Base-by-base conservation (phyloP, 2,888 invertebrate species). In the Drosophila mayaguana region DNA sequence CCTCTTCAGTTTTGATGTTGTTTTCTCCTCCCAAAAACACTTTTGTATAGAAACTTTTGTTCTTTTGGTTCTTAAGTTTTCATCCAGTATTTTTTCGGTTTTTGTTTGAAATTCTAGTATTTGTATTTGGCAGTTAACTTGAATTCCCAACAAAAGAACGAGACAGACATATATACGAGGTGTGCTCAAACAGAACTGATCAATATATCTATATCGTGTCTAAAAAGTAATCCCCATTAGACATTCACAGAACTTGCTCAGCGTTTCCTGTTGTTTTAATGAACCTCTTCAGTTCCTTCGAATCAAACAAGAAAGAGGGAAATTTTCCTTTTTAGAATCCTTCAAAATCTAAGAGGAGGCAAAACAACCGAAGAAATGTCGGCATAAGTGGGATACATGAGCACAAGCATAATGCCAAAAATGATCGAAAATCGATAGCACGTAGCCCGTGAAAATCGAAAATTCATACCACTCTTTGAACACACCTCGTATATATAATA, bases 101-200 rank as follows among this genome's bases (percentile, higher is more conserved):
- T 40, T 34, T 8, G 28, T 32, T 51, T 38, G 16, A 28, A 48
- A 40, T 20, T 62, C 20, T 40, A 46, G 38, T 59, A 42, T 50
- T 56, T 34, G 32, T 66, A 59, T 50, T 72, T 56, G 68, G 62
- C 72, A 73, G 72, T 74, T 62, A 53, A 42, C 14, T 57, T 40
- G 16, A 55, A 40, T 22, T 22, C 48, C 57, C 62, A 59, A 36
- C 56, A 72, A 66, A 50, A 18, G 32, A 50, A 18, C 3, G 20
- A 50, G 28, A 45, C 63, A 63, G 59, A 25, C n/a, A 16, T 28
- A 5, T 46, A 18, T 50, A 3, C 48, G 48, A 50, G 32, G 32
- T 50, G 12, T 50, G 48, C n/a, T 50, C 48, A 18, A 18, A 32
- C 12, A 18, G 32, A 12, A 18, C 12, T 32, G 28, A 28, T 28